Percentiles rank a stretch among this genome's conserved stretches.
Conservation (phyloP, 1,140 invertebrate species). For the Hycleus cichorii region DNA sequence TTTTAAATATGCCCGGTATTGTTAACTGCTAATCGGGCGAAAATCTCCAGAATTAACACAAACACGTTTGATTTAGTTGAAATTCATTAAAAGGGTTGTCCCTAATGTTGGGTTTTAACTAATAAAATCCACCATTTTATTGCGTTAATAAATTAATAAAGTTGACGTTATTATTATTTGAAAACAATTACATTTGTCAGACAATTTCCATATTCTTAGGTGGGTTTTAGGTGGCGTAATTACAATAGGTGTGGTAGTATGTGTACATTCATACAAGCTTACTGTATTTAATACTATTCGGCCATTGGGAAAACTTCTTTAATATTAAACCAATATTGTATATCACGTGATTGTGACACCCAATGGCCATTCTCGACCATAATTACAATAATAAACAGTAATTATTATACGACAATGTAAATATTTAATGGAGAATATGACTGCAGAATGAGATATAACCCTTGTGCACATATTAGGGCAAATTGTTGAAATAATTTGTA, state of each 20-base stretch:
- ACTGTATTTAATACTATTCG: not conserved
- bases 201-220: conserved; percentile 27
- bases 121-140: conserved; percentile 24
- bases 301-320: not conserved
- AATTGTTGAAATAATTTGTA: no score
- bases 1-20: no score
- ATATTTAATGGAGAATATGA: conserved; percentile 26
- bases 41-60: no score
- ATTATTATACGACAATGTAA: conserved; percentile 33
- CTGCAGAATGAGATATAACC: no score
- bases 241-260: conserved; percentile 13
- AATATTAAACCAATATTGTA: conserved; percentile 12
- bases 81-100: no score
- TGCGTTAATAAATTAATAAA: conserved; percentile 24
- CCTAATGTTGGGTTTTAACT: not conserved
- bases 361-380: conserved; percentile 24
- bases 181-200: conserved; percentile 21
- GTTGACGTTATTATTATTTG: conserved; percentile 16
- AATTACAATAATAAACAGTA: conserved; percentile 37
- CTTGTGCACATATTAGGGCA: not conserved
- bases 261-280: no score
- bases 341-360: conserved; percentile 31
- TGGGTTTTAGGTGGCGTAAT: conserved; percentile 15
- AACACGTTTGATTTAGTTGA: no score
- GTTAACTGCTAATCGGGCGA: no score